Evolutionary conservation across 2,113 vertebrate genomes (phyloP).

Genomic region (Semicossyphus pulcher): DNA sequence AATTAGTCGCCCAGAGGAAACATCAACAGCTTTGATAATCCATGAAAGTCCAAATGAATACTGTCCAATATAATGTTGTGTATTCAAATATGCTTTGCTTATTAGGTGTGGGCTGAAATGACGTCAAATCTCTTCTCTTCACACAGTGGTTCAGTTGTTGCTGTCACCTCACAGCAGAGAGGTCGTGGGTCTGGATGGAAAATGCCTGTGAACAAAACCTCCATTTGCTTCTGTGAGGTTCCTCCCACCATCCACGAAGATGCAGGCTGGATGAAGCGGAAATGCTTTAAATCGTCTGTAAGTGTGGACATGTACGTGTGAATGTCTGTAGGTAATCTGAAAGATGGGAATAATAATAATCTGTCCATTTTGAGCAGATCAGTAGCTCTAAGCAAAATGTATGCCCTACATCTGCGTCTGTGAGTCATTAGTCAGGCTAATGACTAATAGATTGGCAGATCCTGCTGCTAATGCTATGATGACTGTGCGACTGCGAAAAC

Average conservation of each 20-base stretch:
- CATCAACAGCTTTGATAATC: background rate
- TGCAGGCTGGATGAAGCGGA: background rate
- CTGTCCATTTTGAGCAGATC: background rate
- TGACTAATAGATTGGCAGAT: background rate
- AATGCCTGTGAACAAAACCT: background rate
- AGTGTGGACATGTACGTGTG: constrained; percentile 5
- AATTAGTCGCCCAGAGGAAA: background rate
- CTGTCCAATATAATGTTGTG: no score
- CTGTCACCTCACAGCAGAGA: background rate
- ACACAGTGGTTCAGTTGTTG: background rate
- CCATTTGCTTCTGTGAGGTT: background rate
- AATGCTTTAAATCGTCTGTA: background rate
- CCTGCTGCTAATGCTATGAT: background rate
- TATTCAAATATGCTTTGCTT: background rate
- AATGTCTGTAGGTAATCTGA: background rate
- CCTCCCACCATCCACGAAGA: background rate
- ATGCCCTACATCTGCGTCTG: background rate
- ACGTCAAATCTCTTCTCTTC: no score
- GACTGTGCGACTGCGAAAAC: background rate
- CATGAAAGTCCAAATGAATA: no score
- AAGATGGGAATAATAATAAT: background rate
- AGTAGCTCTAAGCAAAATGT: background rate
- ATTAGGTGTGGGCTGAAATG: background rate
- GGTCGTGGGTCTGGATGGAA: background rate
- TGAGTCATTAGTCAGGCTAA: background rate